phyloP scores from a whole-genome alignment of 2,888 invertebrate genomes.

The Microdon myrmicae region DNA sequence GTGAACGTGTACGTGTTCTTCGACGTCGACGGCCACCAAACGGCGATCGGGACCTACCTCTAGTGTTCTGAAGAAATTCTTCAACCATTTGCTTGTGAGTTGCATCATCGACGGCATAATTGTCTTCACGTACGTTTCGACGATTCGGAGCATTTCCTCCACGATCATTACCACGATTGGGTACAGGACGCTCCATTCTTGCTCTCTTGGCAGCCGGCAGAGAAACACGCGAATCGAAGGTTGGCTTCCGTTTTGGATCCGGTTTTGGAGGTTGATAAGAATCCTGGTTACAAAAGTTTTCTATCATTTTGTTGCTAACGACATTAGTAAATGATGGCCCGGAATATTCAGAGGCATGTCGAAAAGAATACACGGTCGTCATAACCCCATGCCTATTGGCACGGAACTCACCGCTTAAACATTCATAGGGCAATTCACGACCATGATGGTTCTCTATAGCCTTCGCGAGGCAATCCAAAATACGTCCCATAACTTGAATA shows the following conservation, averaged over 20 bases:
- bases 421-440: slow-evolving; percentile 74
- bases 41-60: slow-evolving; percentile 34
- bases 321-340: slow-evolving; percentile 71
- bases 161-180: slow-evolving; percentile 7
- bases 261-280: slow-evolving; percentile 32
- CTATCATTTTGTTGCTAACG: slow-evolving; percentile 65
- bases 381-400: slow-evolving; percentile 72
- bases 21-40: slow-evolving; percentile 16
- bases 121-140: slow-evolving; percentile 19
- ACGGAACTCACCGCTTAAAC: slow-evolving; percentile 75
- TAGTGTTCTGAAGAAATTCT: slow-evolving; percentile 57
- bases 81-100: slow-evolving; percentile 63
- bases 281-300: slow-evolving; percentile 57
- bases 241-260: slow-evolving; percentile 45
- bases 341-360: slow-evolving; percentile 73
- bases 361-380: slow-evolving; percentile 75
- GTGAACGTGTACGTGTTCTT: slow-evolving; percentile 54
- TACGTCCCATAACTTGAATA: slow-evolving; percentile 67
- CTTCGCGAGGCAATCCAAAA: slow-evolving; percentile 71
- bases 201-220: slow-evolving; percentile 18
- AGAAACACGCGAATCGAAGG: slow-evolving; percentile 43
- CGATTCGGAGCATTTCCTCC: slow-evolving; percentile 6
- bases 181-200: slow-evolving; percentile 16
- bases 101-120: slow-evolving; percentile 57
- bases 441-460: slow-evolving; percentile 82